phyloP scores from a whole-genome alignment of 2,113 vertebrate species.

The Syngnathus floridae region DNA sequence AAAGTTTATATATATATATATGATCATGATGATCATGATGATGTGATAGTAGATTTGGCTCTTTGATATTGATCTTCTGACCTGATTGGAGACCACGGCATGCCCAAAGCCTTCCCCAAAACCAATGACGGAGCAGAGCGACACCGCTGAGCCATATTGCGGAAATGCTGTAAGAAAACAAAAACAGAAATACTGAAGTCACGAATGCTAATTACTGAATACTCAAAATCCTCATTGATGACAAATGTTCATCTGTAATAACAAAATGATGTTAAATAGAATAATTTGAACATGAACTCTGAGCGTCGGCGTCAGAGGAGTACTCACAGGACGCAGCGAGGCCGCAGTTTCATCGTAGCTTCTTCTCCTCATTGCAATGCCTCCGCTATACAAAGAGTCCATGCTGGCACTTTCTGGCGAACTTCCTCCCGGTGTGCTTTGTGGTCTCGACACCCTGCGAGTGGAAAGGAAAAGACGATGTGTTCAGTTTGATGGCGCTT shows the following conservation, averaged over 20 bases:
- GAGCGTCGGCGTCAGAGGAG: background rate
- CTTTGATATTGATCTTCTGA: slow-evolving; percentile 20
- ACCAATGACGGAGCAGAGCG: slow-evolving; percentile 67
- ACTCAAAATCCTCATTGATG: background rate
- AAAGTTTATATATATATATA: no score
- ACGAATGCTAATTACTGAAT: no score
- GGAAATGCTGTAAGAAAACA: slow-evolving; percentile 54
- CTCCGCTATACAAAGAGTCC: slow-evolving; percentile 21
- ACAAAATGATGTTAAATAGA: no score
- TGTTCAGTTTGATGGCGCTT: slow-evolving; percentile 2
- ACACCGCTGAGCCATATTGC: slow-evolving; percentile 56
- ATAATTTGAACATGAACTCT: no score
- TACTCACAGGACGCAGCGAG: slow-evolving; percentile 65
- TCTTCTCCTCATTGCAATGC: slow-evolving; percentile 55
- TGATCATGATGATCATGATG: no score
- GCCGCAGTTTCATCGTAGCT: slow-evolving; percentile 57
- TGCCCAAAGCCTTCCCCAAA: slow-evolving; percentile 66
- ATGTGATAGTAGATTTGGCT: background rate
- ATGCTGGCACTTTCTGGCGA: slow-evolving; percentile 16
- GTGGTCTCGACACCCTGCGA: background rate
- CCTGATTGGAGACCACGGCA: slow-evolving; percentile 69
- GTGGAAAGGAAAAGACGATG: slow-evolving; percentile 1
- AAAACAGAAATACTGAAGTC: background rate
- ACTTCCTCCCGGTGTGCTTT: no score
- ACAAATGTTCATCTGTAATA: background rate